Evolutionary conservation across 2,797 vertebrate species (phyloP).

Genomic region (Sebastes flavidus): DNA sequence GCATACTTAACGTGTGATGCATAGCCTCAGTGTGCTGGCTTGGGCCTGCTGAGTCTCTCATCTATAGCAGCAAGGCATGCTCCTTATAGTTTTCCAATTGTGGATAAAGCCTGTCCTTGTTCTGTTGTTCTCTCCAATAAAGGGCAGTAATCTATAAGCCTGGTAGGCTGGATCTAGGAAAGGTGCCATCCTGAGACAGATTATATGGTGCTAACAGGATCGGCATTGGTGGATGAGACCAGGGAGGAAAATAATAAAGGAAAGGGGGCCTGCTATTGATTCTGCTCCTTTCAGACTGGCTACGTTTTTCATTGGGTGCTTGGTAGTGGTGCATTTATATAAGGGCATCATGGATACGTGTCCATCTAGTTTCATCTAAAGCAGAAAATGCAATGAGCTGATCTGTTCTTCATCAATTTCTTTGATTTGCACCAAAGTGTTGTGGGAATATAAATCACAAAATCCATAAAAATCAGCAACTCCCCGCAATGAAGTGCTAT

Average conservation of each 20-base stretch:
- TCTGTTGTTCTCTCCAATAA: constrained; percentile 63
- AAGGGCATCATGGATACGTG: neutral
- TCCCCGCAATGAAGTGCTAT: neutral
- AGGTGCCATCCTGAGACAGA: constrained; percentile 74
- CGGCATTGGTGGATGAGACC: constrained; percentile 62
- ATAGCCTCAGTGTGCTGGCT: neutral
- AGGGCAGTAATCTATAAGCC: constrained; percentile 62
- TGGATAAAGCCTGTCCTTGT: constrained; percentile 46
- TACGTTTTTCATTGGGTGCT: constrained; percentile 31
- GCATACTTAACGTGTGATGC: constrained; percentile 15
- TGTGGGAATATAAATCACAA: neutral
- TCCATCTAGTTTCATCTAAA: neutral
- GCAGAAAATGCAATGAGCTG: neutral
- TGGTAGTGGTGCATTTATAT: constrained; percentile 17
- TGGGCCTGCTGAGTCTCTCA: constrained; percentile 19
- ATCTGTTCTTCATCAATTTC: neutral
- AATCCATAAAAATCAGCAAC: neutral
- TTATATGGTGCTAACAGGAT: constrained; percentile 77
- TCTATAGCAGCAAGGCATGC: constrained; percentile 19
- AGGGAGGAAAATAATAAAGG: constrained; percentile 61
- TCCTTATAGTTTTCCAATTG: constrained; percentile 50
- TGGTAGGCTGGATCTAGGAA: constrained; percentile 60
- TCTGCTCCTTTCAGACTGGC: constrained; percentile 19
- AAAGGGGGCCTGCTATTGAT: constrained; percentile 55
- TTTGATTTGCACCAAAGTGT: neutral